Evolutionary conservation across 1,140 invertebrate genomes (phyloP).

Genomic region (Physella acuta): DNA sequence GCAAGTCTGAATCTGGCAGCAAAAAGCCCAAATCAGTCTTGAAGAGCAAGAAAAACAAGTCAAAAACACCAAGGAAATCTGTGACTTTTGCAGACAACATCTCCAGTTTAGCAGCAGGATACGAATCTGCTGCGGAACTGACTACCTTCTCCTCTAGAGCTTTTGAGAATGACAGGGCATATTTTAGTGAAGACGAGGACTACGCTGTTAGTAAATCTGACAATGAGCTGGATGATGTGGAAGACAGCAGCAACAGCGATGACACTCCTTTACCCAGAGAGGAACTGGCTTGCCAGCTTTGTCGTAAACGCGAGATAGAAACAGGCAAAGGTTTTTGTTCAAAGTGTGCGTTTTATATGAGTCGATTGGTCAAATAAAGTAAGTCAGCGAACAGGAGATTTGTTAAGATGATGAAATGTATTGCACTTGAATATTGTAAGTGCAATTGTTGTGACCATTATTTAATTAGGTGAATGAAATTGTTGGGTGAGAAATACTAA

Average conservation of each 20-base stretch:
- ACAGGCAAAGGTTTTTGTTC: conserved; percentile 36
- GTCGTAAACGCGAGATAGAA: conserved; percentile 39
- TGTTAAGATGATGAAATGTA: too few relatives aligned
- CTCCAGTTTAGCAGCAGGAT: conserved; percentile 32
- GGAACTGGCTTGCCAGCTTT: conserved; percentile 38
- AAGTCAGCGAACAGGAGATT: too few relatives aligned
- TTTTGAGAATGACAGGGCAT: conserved; percentile 29
- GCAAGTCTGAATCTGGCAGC: conserved; percentile 45
- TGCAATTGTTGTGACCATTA: too few relatives aligned
- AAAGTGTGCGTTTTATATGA: conserved; percentile 47
- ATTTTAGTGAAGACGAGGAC: conserved; percentile 45
- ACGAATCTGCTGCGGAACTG: conserved; percentile 29
- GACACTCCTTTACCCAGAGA: conserved; percentile 35
- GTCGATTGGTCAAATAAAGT: too few relatives aligned
- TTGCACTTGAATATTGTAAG: too few relatives aligned
- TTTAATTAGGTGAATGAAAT: too few relatives aligned
- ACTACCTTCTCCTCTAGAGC: conserved; percentile 15
- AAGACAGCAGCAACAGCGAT: conserved; percentile 33
- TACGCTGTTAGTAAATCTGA: conserved; percentile 29
- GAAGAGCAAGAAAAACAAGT: conserved; percentile 40
- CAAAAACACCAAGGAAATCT: conserved; percentile 34
- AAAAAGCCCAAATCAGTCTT: conserved; percentile 45
- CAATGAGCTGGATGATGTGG: conserved; percentile 39
- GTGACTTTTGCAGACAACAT: conserved; percentile 47
- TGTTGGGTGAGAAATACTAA: too few relatives aligned